Base-by-base conservation (phyloP, 1,140 invertebrate genomes). In the Megalonaias nervosa region DNA sequence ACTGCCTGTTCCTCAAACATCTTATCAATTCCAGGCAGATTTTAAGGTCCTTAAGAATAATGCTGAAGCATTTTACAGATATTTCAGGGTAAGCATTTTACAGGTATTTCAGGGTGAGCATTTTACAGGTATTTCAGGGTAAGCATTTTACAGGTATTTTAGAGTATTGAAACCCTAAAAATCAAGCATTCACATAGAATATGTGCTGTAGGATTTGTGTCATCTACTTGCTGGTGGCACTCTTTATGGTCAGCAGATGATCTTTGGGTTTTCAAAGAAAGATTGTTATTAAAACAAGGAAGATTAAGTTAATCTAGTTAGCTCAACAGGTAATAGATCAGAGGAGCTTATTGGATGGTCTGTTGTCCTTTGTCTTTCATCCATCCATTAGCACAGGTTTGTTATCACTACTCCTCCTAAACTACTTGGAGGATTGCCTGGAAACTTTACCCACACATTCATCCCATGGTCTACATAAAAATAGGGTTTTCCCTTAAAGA, bases 1-100 rank as follows among this genome's bases (percentile, higher is more conserved):
- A 14, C 70, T 74, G 55, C 60, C 75, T 23, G 74, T 82, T 11
- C 89, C 89, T 75, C 83, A 71, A 61, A 87, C 85, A 70, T 90
- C 85, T 17, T 86, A 78, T 71, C 87, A 92, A 82, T 90, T 92
- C 86, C 84, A 86, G 79, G 74, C 62, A 88, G 89, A 93, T 91
- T 88, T 91, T 89, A 91, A 86, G 81, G 65, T 81, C 60, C 67
- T 90, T 9, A 88, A 86, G 71, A 80, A 82, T 74, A 84, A 87
- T 70, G 75, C 78, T 14, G 79, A 85, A 21, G 71, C 80, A n/a
- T 87, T 88, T 64, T 91, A 84, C 79, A 60, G 84, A 56, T 90
- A 89, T 81, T 81, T 89, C 58, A 89, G 86, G 84, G 87, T 87
- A 77, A 81, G 71, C 64, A n/a, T 87, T 88, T 64, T 91, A 84